A percentile compares a stretch with the other conserved stretches of the same genome.
phyloP scores from a whole-genome alignment of 1,140 invertebrate species.

The Rhynchophorus ferrugineus region DNA sequence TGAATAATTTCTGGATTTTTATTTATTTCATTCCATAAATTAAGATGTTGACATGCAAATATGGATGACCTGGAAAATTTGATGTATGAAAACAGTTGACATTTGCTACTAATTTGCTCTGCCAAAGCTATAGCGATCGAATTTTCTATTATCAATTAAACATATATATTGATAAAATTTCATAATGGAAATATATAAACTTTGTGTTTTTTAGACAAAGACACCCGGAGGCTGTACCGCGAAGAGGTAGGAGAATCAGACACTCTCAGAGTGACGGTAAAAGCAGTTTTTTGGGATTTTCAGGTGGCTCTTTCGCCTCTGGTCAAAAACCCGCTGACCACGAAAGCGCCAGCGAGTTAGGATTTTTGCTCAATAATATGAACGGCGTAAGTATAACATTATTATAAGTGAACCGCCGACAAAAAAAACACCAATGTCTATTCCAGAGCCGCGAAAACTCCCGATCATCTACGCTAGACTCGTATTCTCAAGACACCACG shows the following conservation, averaged over 20 bases:
- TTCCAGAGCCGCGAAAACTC: conserved; percentile 37
- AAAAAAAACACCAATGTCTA: not conserved
- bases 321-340: conserved; percentile 34
- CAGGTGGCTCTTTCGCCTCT: conserved; percentile 41
- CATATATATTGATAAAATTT: too few relatives aligned
- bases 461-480: conserved; percentile 47
- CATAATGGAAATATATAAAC: too few relatives aligned
- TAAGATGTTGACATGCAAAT: too few relatives aligned
- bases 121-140: too few relatives aligned
- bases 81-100: too few relatives aligned
- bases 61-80: too few relatives aligned
- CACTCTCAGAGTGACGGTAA: conserved; percentile 32
- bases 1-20: too few relatives aligned
- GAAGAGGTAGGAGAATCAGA: conserved; percentile 54
- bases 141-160: too few relatives aligned
- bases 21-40: too few relatives aligned
- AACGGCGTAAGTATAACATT: conserved; percentile 33
- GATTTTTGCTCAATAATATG: conserved; percentile 31
- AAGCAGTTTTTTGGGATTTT: conserved; percentile 34
- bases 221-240: conserved; percentile 61
- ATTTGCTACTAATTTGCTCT: too few relatives aligned
- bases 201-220: conserved; percentile 49
- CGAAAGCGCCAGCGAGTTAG: conserved; percentile 32
- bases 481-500: conserved; percentile 39
- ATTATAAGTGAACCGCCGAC: not conserved